These are phyloP conservation scores for Pyrrhosoma nymphula DNA, from an alignment of 2,888 invertebrate genomes.

Conservation along the genomic window DNA sequence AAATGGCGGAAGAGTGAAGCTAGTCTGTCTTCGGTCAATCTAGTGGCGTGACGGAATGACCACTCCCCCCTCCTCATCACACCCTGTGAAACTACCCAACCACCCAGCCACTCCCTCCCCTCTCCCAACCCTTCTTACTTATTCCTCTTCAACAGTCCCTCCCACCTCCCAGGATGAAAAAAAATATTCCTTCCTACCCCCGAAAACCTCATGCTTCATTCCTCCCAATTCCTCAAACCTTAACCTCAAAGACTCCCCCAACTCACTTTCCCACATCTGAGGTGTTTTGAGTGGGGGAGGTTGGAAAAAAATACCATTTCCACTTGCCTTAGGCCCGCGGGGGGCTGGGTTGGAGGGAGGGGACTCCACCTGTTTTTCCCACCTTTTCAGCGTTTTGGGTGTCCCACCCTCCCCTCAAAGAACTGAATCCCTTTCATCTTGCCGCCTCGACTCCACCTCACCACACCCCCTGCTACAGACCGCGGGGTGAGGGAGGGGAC, in stretches of 20 bases:
- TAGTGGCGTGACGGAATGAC: constrained; percentile 58
- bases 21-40: constrained; percentile 62
- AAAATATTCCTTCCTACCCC: background rate
- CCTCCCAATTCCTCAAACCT: background rate
- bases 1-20: background rate
- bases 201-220: background rate
- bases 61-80: background rate
- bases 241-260: background rate
- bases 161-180: background rate
- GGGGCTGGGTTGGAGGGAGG: background rate
- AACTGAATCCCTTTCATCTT: constrained; percentile 39
- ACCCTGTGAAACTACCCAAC: background rate
- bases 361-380: constrained; percentile 61
- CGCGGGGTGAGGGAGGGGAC: background rate
- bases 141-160: background rate
- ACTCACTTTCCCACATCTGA: constrained; percentile 25
- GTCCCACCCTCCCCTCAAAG: background rate
- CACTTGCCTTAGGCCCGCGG: background rate
- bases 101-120: background rate
- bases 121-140: background rate
- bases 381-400: constrained; percentile 64
- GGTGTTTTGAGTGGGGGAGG: background rate
- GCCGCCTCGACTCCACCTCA: constrained; percentile 12
- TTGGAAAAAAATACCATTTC: constrained; percentile 47
- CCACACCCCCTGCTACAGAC: background rate